Base-by-base conservation (phyloP, 2,888 invertebrate species). In the Subacronicta megacephala region DNA sequence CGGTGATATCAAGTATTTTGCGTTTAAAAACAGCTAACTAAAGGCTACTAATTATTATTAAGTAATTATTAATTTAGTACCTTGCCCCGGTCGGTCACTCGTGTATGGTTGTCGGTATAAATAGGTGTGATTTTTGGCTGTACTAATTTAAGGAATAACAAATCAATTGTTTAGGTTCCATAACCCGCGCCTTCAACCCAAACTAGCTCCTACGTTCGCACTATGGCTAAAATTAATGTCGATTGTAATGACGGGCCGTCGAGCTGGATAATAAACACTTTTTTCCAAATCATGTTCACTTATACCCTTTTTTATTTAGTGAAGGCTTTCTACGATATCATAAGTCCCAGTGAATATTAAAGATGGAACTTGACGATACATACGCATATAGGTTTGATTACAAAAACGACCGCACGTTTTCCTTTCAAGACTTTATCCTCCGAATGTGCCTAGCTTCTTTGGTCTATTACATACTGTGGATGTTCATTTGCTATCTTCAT, bases 221-320 rank as follows among this genome's bases (percentile, higher is more conserved):
- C 41, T 33, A 75, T 77, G 65, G 29, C 61, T 7, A 56, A 63
- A 52, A 10, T 13, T n/a, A 51, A 50, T 31, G n/a, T 53, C 31
- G 47, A 44, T 29, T 46, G 35, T 37, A 62, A 54, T 41, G 46
- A 60, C 26, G 9, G 44, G 3, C 31, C 70, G 3, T 56, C 68
- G 7, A 59, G 47, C 47, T 82, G 81, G 77, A 26, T 77, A 7
- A 36, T 83, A 1, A 80, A 87, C 33, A 72, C 79, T 12, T 54
- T 89, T 5, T 44, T 88, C 1, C 87, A 89, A 57, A 65, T 85
- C 1, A 6, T 87, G 3, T 88, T 89, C 56, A 88, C 89, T 2
- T 85, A 75, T 69, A 75, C 81, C 0, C 71, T 90, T 16, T 84
- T 89, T 67, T 87, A 85, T 72, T 75, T 89, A 45, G 83, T 88